Base-by-base conservation (phyloP, 2,797 vertebrate species). In the Acanthopagrus latus region DNA sequence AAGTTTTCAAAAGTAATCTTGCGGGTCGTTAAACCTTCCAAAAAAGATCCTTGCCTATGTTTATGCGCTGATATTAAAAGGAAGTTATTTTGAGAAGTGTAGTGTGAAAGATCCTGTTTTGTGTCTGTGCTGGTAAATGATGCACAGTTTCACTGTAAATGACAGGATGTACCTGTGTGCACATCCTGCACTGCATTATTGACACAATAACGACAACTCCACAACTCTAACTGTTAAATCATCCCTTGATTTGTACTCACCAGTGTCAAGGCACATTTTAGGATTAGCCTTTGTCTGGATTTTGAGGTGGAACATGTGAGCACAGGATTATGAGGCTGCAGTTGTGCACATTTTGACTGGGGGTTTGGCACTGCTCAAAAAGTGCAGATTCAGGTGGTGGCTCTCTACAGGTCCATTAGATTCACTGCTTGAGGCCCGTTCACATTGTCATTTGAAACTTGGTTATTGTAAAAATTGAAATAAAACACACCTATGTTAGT, bases 291-390 rank as follows among this genome's bases (percentile, higher is more conserved):
- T 18, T 58, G 43, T 74, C 41, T 62, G 44, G 50, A 44, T 70
- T 82, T 73, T 76, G n/a, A 62, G 43, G 43, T 27, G 25, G 74
- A 69, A 71, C 78, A 80, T 69, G 70, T 67, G 71, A 78, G 29
- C 7, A 8, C 33, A 67, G 80, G 80, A 91, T 87, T 85, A 78
- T n/a, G 27, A 41, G 5, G 3, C 14, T 38, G 21, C 68, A 80
- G 7, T 62, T 64, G 29, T 60, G 38, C 52, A 62, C 72, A 54
- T 80, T 76, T 66, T 27, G n/a, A 44, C 55, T 16, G 14, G 46
- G 13, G 18, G 21, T 60, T 33, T 33, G n/a, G 41, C 17, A 1
- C 21, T 18, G 46, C 43, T 44, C 20, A 10, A 44, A 66, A 60
- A 41, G 1, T 71, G 20, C 27, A 25, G 21, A 23, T 54, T 13